Evolutionary conservation across 2,888 invertebrate species (phyloP), one percentile per base, ranked within the genome.

Genomic region (Venusia cambrica): DNA sequence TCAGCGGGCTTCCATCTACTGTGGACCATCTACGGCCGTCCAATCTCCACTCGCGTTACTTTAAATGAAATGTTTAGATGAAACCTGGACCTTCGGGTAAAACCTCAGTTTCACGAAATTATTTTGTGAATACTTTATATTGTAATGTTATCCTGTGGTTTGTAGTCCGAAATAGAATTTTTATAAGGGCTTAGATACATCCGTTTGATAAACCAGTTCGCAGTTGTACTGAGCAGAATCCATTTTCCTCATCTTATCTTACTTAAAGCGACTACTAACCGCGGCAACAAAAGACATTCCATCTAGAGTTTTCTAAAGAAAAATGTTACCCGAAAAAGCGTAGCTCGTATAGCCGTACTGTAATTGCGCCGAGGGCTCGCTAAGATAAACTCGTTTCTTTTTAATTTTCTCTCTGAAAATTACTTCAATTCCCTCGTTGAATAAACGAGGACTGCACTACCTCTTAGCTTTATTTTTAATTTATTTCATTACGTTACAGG

Each of bases 331-430:
- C 35, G 25, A 33, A 46, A 49, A 59, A 51, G 39, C 31, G 48
- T 56, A 68, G 63, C 61, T 61, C 67, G 62, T 65, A 71, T 65
- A 65, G 66, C 58, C 54, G 38, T 44, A 48, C 56, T 62, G 68
- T 75, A 75, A 77, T 74, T 72, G 68, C 67, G 61, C 50, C 49
- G 62, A 69, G 69, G 63, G 64, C 58, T 56, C 51, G 60, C 67
- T 61, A 63, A 73, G 73, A 74, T 75, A 78, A 77, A 68, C 71
- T 73, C 67, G 67, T 72, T 75, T 64, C 65, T 73, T 79, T 79
- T 79, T 75, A 79, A 79, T 78, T 76, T 73, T 74, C 64, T 60
- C 57, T 60, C 68, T 73, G 67, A 62, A 73, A 74, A 79, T 81
- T 75, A 72, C 73, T 72, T 66, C 66, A 70, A 74, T 71, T 73